Base-by-base conservation (phyloP, 2,797 vertebrate genomes). In the Ptychobarbus kaznakovi region DNA sequence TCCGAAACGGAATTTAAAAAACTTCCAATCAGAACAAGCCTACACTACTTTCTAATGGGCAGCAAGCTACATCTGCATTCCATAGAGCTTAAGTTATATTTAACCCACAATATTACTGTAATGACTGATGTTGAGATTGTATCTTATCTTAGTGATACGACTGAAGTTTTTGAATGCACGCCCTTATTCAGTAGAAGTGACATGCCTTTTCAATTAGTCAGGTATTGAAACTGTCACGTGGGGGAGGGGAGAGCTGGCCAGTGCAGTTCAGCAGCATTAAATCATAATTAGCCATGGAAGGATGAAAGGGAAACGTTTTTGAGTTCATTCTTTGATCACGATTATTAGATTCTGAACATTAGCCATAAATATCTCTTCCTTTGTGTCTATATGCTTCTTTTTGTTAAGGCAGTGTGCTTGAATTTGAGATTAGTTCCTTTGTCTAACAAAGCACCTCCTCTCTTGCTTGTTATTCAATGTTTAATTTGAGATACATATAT, bases 251-350 rank as follows among this genome's bases (percentile, higher is more conserved):
- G 92, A 90, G 88, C 88, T 86, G 85, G 82, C 90, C 86, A 85
- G 90, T 89, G 89, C 46, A 35, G 92, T 94, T 94, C 92, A 92
- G 91, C 91, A 91, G 92, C 93, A 94, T 93, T 93, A 94, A 93
- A 94, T 94, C 93, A 91, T 94, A 94, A 95, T 95, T 94, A 94
- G 89, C 88, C 93, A 93, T 94, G 92, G 90, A 92, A 92, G 91
- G 94, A 94, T 94, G 91, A 94, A 95, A 93, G 92, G 90, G 86
- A 82, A 74, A 81, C 28, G 51, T 74, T 89, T 84, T 61, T 35
- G 18, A 81, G 70, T 82, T 74, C 51, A 69, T 58, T 69, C 72
- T 84, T 85, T 78, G 40, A 87, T 83, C 86, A 6, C 51, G 81
- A 83, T 77, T 70, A 78, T 83, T 75, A 76, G 18, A 78, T 81